Percentiles rank a stretch among this genome's conserved stretches.
Conservation (phyloP, 1,140 invertebrate genomes). For the Anastatus disparis region DNA sequence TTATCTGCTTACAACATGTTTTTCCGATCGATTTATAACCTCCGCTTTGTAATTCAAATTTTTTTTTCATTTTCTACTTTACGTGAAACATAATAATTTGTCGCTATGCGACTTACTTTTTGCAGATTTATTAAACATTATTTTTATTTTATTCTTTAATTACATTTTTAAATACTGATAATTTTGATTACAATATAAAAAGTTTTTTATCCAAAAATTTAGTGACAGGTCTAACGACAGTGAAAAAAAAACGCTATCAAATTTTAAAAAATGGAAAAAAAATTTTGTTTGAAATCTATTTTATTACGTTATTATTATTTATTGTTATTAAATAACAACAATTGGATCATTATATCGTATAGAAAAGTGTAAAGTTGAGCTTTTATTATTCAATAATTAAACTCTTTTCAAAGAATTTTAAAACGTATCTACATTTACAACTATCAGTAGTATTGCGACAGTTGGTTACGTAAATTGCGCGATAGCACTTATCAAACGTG, state of each 20-base stretch:
- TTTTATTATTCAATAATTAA: too few relatives aligned
- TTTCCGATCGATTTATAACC: constrained; percentile 5
- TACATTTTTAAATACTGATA: neutral
- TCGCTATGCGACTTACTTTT: neutral
- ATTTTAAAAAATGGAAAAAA: too few relatives aligned
- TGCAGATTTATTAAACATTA: neutral
- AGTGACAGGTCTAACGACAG: neutral
- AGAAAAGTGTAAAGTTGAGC: too few relatives aligned
- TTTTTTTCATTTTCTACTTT: neutral
- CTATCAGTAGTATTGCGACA: too few relatives aligned
- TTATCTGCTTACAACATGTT: neutral
- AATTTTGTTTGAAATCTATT: too few relatives aligned
- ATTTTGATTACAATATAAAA: neutral
- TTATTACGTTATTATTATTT: too few relatives aligned
- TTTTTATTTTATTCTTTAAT: neutral
- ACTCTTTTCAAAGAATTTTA: too few relatives aligned
- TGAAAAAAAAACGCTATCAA: constrained; percentile 5
- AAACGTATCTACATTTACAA: too few relatives aligned
- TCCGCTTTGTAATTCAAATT: neutral
- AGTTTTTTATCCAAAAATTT: constrained; percentile 10
- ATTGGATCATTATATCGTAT: too few relatives aligned
- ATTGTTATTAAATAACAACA: too few relatives aligned
- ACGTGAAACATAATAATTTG: neutral
- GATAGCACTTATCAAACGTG: too few relatives aligned
- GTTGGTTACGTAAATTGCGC: too few relatives aligned